Percentiles rank a stretch among this genome's conserved stretches.
phyloP scores from a whole-genome alignment of 2,113 vertebrate genomes.

The Pseudorasbora parva region DNA sequence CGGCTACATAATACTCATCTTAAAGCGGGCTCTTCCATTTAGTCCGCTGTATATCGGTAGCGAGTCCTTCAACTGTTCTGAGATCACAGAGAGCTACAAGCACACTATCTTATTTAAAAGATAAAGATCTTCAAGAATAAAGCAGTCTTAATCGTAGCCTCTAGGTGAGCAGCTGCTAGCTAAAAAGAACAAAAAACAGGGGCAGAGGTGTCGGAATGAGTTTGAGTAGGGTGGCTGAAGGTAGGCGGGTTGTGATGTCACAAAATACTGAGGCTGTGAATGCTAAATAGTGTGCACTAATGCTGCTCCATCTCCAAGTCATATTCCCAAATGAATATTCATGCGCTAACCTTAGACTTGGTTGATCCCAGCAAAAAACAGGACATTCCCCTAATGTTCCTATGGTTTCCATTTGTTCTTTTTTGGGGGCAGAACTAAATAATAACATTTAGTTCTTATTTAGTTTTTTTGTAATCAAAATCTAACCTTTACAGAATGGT shows the following conservation, averaged over 20 bases:
- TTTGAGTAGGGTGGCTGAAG: not conserved
- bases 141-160: slow-evolving; percentile 26
- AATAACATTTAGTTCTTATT: no score
- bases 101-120: not conserved
- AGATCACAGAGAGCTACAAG: slow-evolving; percentile 8
- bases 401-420: no score
- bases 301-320: not conserved
- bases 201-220: not conserved
- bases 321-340: not conserved
- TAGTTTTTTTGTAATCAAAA: no score
- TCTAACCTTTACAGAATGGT: no score
- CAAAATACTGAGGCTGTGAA: not conserved
- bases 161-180: slow-evolving; percentile 15
- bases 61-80: slow-evolving; percentile 6
- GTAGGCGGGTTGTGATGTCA: not conserved
- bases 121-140: slow-evolving; percentile 43
- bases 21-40: slow-evolving; percentile 20
- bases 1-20: slow-evolving; percentile 26
- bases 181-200: slow-evolving; percentile 20
- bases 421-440: no score
- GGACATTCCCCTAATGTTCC: no score
- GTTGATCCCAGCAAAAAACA: no score
- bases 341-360: not conserved
- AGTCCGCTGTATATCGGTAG: not conserved
- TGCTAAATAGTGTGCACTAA: not conserved